phyloP scores from a whole-genome alignment of 2,888 invertebrate species.

The Trichopoda pennipes region DNA sequence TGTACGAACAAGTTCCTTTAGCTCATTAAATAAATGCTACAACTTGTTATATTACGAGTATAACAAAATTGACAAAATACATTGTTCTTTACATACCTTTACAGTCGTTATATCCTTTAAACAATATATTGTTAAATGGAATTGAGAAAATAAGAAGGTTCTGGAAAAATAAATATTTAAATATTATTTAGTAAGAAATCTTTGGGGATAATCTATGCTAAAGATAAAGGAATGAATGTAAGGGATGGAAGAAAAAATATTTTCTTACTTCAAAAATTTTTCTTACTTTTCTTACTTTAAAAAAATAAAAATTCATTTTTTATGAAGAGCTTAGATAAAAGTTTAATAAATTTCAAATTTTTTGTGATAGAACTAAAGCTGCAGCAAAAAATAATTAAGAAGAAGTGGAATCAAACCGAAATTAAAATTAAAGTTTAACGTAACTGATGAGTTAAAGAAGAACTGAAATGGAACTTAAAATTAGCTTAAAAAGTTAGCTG shows the following conservation, averaged over 20 bases:
- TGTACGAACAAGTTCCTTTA: constrained; percentile 37
- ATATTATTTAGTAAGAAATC: constrained; percentile 5
- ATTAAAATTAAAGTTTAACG: too few relatives aligned
- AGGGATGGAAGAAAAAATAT: not conserved
- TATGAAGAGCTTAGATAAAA: too few relatives aligned
- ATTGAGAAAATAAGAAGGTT: constrained; percentile 4
- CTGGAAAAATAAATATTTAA: constrained; percentile 39
- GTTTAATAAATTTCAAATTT: too few relatives aligned
- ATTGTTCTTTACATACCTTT: not conserved
- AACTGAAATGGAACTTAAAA: too few relatives aligned
- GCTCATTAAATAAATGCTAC: constrained; percentile 52
- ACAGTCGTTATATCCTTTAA: not conserved
- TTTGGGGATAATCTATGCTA: constrained; percentile 12
- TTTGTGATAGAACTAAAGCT: too few relatives aligned
- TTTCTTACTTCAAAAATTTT: not conserved
- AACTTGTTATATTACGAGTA: constrained; percentile 44
- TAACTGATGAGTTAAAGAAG: too few relatives aligned
- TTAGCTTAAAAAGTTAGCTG: too few relatives aligned
- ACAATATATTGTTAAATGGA: constrained; percentile 24
- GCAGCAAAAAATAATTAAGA: too few relatives aligned
- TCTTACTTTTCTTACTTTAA: too few relatives aligned
- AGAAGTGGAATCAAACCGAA: too few relatives aligned
- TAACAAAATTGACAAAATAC: not conserved
- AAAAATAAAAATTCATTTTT: too few relatives aligned
- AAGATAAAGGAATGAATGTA: not conserved